A percentile compares a stretch with the other conserved stretches of the same genome.
These are phyloP conservation scores for Styela plicata DNA, from an alignment of 23 tunicate genomes.

Conservation along the genomic window DNA sequence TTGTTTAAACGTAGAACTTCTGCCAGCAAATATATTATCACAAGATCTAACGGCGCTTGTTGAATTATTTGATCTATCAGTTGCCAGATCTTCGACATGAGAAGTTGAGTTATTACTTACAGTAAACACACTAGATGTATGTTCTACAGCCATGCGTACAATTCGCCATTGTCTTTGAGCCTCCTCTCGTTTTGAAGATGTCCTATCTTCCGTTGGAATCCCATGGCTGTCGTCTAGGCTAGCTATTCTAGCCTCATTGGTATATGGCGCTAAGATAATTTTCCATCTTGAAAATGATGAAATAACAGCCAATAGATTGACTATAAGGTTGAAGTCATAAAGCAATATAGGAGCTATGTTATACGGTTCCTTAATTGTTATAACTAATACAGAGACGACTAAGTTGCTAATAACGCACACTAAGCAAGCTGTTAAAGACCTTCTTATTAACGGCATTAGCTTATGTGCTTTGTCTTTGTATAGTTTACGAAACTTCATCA, in stretches of 20 bases:
- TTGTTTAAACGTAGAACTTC: neutral
- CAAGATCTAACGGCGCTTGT: neutral
- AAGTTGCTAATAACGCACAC: slow-evolving; percentile 14
- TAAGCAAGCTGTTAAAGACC: slow-evolving; percentile 8
- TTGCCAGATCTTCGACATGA: neutral
- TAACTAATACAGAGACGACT: slow-evolving; percentile 10
- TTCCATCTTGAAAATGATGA: slow-evolving; percentile 32
- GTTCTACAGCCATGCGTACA: neutral
- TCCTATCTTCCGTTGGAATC: neutral
- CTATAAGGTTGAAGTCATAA: slow-evolving; percentile 1
- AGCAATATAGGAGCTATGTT: slow-evolving; percentile 10
- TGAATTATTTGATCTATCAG: neutral
- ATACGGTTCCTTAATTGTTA: slow-evolving; percentile 13
- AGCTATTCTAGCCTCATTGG: neutral
- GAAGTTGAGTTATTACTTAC: neutral
- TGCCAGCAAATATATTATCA: neutral
- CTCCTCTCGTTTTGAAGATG: neutral
- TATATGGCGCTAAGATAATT: neutral
- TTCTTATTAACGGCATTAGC: slow-evolving; percentile 4
- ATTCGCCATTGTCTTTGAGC: neutral
- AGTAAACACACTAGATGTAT: slow-evolving; percentile 6
- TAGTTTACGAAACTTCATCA: neutral
- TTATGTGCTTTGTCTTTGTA: neutral
- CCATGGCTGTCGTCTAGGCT: neutral
- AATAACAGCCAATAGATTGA: slow-evolving; percentile 11